phyloP scores from a whole-genome alignment of 2,113 vertebrate genomes.

The Ceyx cyanopectus region DNA sequence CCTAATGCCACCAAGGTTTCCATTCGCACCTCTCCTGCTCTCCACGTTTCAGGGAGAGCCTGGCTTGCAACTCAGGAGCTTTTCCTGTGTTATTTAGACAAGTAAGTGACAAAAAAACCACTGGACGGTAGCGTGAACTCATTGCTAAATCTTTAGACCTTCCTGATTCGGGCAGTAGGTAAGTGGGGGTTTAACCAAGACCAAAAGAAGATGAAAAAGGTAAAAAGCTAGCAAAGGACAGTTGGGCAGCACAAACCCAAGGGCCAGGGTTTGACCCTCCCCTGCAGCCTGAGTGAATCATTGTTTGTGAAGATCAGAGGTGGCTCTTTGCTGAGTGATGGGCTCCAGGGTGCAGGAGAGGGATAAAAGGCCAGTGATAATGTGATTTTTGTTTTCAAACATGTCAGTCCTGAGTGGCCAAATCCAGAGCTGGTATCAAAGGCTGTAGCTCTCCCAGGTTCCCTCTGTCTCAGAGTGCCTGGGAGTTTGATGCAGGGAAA shows the following conservation, averaged over 20 bases:
- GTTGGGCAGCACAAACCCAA: rapidly evolving
- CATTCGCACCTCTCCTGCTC: constrained; percentile 47
- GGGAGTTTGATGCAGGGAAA: neutral
- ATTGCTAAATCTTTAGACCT: neutral
- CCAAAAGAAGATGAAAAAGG: neutral
- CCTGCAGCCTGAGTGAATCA: neutral
- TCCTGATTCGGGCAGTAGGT: neutral
- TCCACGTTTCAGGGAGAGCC: neutral
- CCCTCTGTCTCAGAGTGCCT: neutral
- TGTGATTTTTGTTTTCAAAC: neutral
- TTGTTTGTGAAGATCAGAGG: constrained; percentile 12
- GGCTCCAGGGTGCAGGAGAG: neutral
- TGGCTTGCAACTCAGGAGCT: constrained; percentile 15
- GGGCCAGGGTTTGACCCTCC: neutral
- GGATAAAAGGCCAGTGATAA: neutral
- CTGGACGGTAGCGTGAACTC: neutral
- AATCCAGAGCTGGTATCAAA: neutral
- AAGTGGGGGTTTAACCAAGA: neutral
- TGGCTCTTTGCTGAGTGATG: neutral
- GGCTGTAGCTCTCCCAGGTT: neutral
- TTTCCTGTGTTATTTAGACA: constrained; percentile 50
- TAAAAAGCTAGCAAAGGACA: neutral
- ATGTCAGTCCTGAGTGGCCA: neutral
- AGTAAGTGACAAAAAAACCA: constrained; percentile 50
- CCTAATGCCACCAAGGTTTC: constrained; percentile 63